Evolutionary conservation across 2,797 vertebrate species (phyloP).

Genomic region (Erethizon dorsatum): DNA sequence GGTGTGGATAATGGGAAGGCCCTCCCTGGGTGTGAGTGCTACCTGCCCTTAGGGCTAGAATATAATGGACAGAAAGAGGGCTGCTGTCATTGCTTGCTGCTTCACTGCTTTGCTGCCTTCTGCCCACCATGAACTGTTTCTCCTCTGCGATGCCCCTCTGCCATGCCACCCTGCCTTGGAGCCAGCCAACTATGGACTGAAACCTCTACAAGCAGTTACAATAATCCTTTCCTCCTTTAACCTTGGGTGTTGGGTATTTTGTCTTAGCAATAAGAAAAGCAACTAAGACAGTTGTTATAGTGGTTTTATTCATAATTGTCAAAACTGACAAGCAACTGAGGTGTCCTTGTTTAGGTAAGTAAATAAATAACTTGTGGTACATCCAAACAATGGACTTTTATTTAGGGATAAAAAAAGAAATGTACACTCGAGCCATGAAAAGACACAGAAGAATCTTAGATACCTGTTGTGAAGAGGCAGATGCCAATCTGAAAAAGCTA

Average conservation of each 20-base stretch:
- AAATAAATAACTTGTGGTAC: neutral
- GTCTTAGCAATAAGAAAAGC: neutral
- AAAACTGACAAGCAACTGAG: neutral
- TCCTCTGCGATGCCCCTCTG: neutral
- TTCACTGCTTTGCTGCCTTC: neutral
- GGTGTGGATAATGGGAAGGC: neutral
- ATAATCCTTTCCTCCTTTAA: neutral
- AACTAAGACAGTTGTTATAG: neutral
- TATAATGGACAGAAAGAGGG: neutral
- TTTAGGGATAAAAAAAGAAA: conserved; percentile 29
- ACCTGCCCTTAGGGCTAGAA: neutral
- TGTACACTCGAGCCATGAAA: neutral
- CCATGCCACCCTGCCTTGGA: neutral
- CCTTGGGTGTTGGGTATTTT: neutral
- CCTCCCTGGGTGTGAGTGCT: neutral
- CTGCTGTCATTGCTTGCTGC: neutral
- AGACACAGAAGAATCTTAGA: neutral
- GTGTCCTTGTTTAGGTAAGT: neutral
- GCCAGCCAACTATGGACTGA: neutral
- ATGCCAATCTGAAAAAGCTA: neutral
- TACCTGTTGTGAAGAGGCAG: neutral
- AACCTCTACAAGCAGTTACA: neutral
- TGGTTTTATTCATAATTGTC: neutral
- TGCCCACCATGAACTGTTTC: neutral
- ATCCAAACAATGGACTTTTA: neutral